Evolutionary conservation across 1,140 invertebrate genomes (phyloP), one percentile per base, ranked within the genome.

Genomic region (Neomicropteryx cornuta): DNA sequence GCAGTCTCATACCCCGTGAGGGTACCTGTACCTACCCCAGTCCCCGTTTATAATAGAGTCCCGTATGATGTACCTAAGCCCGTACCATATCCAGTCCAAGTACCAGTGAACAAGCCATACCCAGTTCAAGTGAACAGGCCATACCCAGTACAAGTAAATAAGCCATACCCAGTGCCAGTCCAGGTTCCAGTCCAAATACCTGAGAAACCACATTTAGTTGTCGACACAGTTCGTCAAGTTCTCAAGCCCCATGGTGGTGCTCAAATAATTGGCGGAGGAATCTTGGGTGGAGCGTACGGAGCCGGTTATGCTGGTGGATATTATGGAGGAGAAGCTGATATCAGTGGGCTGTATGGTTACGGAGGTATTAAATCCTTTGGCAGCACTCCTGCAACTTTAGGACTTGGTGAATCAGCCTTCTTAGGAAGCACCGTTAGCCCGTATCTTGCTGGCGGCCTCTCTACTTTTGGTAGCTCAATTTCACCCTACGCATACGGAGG

Each of bases 61-160:
- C 75, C 73, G 11, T 66, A 70, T 48, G 66, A 73, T 33, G 76
- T 81, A 22, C 74, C 79, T 49, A 77, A 71, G 44, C 75, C 67
- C 19, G 72, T 78, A 24, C 71, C 78, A 11, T 72, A 75, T 45
- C 70, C 76, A 37, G 76, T 81, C 23, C 70, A 70, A 47, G 66
- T 70, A 8, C 70, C 71, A 42, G 68, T 75, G 30, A 71, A 75
- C 52, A 70, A 73, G 69, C 52, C 66, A 52, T 71, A 72, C 53
- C 72, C 72, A 33, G 71, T 75, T 3, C 60, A 64, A 33, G 61
- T 75, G 14, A 67, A 71, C 22, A 64, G 53, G 41, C 62, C 48
- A 29, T 46, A 49, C 36, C 62, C 56, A 28, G 56, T 73, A 6
- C 57, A 63, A 0, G 68, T 75, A 0, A 68, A 73, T 40, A 73